Conservation (phyloP, 2,888 invertebrate species). For the Tenodera sinensis region DNA sequence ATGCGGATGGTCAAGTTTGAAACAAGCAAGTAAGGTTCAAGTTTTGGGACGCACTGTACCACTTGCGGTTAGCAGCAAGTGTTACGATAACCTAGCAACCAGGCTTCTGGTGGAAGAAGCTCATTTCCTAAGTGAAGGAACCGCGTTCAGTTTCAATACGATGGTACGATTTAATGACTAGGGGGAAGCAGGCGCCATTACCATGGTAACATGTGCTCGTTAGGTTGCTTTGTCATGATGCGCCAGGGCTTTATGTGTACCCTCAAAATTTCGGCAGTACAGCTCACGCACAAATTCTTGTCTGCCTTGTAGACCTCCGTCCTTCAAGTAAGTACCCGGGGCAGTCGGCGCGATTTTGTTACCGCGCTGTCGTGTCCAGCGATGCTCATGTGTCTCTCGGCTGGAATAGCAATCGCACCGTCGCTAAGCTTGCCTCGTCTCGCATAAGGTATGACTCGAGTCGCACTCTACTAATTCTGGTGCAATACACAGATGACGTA, state of each 20-base stretch:
- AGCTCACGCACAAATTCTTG: not conserved
- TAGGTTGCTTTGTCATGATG: not conserved
- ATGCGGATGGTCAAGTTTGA: not conserved
- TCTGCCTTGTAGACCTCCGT: too few relatives aligned
- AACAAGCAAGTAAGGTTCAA: too few relatives aligned
- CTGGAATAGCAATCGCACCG: too few relatives aligned
- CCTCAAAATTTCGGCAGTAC: not conserved
- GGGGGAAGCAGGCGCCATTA: not conserved
- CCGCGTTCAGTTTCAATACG: not conserved
- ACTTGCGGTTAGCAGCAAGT: not conserved
- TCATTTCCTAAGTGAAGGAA: not conserved
- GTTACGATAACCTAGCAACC: not conserved
- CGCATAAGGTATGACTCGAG: too few relatives aligned
- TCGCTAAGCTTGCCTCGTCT: too few relatives aligned
- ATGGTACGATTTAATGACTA: not conserved
- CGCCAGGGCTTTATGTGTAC: not conserved
- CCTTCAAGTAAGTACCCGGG: too few relatives aligned
- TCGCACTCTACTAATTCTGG: too few relatives aligned
- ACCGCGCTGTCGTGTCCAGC: too few relatives aligned
- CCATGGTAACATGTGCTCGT: not conserved
- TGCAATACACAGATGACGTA: too few relatives aligned
- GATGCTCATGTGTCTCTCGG: too few relatives aligned
- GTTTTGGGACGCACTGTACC: not conserved
- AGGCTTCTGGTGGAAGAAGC: not conserved
- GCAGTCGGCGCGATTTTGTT: too few relatives aligned